Conservation (phyloP, 2,888 invertebrate species). For the Trachelus iudaicus region DNA sequence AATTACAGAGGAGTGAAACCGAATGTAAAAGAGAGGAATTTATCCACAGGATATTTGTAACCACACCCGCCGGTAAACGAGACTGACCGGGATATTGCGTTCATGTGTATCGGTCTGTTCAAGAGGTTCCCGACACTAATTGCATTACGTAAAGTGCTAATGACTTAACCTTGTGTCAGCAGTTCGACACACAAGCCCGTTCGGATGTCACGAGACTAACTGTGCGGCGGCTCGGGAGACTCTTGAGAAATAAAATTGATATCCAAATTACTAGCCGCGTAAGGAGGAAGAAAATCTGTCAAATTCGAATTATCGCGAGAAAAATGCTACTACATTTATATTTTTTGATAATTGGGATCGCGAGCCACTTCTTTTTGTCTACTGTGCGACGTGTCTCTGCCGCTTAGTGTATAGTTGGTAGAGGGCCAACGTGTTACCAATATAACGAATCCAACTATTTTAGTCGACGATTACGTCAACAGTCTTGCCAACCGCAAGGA, state of each 20-base stretch:
- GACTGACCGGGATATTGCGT: background rate
- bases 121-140: conserved; percentile 33
- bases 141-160: conserved; percentile 46
- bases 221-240: background rate
- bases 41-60: conserved; percentile 32
- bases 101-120: conserved; percentile 10
- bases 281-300: background rate
- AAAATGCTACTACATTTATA: background rate
- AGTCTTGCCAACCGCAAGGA: background rate
- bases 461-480: background rate
- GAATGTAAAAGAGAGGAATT: background rate
- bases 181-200: background rate
- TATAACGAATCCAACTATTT: background rate
- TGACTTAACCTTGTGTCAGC: conserved; percentile 25
- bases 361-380: background rate
- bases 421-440: background rate
- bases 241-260: background rate
- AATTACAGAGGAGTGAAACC: background rate
- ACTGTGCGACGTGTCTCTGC: background rate
- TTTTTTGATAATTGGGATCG: background rate
- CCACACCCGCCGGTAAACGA: conserved; percentile 30
- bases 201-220: background rate
- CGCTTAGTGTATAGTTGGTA: background rate
- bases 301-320: background rate
- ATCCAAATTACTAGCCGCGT: background rate